phyloP scores from a whole-genome alignment of 1,140 invertebrate species.

The Tyrophagus putrescentiae region DNA sequence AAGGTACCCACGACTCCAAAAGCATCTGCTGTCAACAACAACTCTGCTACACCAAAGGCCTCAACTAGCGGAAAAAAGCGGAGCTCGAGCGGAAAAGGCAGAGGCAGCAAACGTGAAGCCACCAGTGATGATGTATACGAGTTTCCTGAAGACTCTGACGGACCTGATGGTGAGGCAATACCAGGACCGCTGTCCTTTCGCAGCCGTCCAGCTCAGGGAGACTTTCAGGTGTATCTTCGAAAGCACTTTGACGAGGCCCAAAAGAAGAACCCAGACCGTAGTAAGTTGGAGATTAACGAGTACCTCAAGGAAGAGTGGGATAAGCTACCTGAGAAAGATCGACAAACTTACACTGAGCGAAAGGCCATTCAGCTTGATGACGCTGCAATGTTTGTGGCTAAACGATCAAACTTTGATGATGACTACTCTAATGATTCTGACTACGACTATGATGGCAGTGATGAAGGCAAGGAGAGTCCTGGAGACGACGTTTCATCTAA shows the following conservation, averaged over 20 bases:
- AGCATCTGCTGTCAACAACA: neutral
- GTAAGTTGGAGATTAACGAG: slow-evolving; percentile 30
- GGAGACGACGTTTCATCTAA: neutral
- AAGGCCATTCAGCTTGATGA: slow-evolving; percentile 11
- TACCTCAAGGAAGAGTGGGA: slow-evolving; percentile 33
- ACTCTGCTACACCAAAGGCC: neutral
- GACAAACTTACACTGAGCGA: slow-evolving; percentile 21
- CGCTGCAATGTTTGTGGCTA: slow-evolving; percentile 2
- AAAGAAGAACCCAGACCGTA: slow-evolving; percentile 32
- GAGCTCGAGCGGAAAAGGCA: neutral
- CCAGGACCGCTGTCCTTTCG: neutral
- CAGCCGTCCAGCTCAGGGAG: slow-evolving; percentile 5
- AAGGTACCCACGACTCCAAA: neutral
- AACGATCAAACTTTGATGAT: slow-evolving; percentile 12
- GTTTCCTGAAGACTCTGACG: slow-evolving; percentile 15
- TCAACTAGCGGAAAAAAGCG: neutral
- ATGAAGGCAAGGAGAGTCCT: slow-evolving; percentile 6
- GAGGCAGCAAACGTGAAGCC: neutral
- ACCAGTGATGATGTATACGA: slow-evolving; percentile 19
- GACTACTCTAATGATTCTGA: slow-evolving; percentile 11
- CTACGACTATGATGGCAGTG: slow-evolving; percentile 3
- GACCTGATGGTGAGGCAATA: neutral
- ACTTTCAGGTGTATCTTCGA: slow-evolving; percentile 33
- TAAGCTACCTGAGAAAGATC: slow-evolving; percentile 32
- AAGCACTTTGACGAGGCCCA: slow-evolving; percentile 30